Base-by-base conservation (phyloP, 2,113 vertebrate genomes). In the Brachypteracias leptosomus region DNA sequence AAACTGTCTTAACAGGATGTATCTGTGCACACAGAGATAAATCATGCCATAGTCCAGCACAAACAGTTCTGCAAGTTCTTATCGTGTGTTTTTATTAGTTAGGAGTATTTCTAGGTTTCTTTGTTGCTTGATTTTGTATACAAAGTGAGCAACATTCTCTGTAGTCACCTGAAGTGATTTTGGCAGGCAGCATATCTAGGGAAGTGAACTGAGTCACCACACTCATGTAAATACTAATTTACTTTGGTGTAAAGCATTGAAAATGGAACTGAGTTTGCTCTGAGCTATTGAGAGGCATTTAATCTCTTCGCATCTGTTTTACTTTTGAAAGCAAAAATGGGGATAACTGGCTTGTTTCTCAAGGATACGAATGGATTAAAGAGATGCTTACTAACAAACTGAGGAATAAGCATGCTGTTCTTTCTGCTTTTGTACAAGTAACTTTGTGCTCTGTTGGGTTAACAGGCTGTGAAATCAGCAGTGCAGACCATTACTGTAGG, bases 401-500 rank as follows among this genome's bases (percentile, higher is more conserved):
- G 21, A 91, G 71, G 61, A 61, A 38, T 54, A 90, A 86, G 75
- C 33, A 16, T 65, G 44, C 21, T 67, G 57, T 74, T 95, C 7
- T 90, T 90, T 92, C 31, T 90, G 15, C n/a, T 25, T 74, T 62
- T 70, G 46, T 67, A 75, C 38, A 59, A 92, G 49, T 97, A 92
- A 97, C 75, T 85, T 89, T 55, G 31, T 77, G 68, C 84, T 95
- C 62, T 97, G 55, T 97, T 97, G 92, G 57, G 89, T 97, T 72
- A 91, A 84, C 97, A 99, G 99, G 97, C 95, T 88, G 97, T 99
- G 88, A 99, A 99, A 96, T 98, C 98, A 93, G 94, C 98, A 31
- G 98, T 99, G 61, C 99, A 99, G 97, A 98, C 99, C 42, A 98
- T 99, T 96, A 96, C 99, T 38, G 98, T 99, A 67, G 98, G 99